A percentile compares a stretch with the other conserved stretches of the same genome.
These are phyloP conservation scores for Corythoichthys intestinalis DNA, from an alignment of 2,113 vertebrate species.

Conservation along the genomic window DNA sequence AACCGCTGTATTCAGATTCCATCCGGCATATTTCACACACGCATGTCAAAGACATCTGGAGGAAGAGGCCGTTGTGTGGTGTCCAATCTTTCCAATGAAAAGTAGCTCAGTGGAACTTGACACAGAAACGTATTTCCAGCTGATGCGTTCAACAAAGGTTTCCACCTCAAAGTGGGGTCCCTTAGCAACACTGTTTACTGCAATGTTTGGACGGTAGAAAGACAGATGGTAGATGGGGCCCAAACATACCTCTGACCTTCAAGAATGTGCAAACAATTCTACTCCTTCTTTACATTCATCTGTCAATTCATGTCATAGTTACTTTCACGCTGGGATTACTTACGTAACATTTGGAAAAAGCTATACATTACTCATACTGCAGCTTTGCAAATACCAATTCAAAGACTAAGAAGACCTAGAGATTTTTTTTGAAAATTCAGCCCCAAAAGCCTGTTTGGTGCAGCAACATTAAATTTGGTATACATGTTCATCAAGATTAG, in stretches of 20 bases:
- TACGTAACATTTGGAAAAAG: not conserved
- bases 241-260: not conserved
- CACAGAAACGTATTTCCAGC: not conserved
- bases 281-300: not conserved
- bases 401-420: not conserved
- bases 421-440: too few species aligned
- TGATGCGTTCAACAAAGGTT: not conserved
- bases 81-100: not conserved
- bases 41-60: slow-evolving; percentile 1
- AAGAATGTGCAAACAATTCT: not conserved
- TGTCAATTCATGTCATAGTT: not conserved
- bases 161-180: not conserved
- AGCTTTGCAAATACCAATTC: not conserved
- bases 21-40: not conserved
- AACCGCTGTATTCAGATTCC: not conserved
- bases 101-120: not conserved
- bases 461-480: too few species aligned
- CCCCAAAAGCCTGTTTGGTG: too few species aligned
- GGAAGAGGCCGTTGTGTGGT: not conserved
- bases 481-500: too few species aligned
- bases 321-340: not conserved
- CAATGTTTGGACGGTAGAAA: not conserved
- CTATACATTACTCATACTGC: not conserved
- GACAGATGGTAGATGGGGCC: not conserved
- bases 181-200: not conserved